Base-by-base conservation (phyloP, 92 coral and sea anemone species). In the Galaxea fascicularis region DNA sequence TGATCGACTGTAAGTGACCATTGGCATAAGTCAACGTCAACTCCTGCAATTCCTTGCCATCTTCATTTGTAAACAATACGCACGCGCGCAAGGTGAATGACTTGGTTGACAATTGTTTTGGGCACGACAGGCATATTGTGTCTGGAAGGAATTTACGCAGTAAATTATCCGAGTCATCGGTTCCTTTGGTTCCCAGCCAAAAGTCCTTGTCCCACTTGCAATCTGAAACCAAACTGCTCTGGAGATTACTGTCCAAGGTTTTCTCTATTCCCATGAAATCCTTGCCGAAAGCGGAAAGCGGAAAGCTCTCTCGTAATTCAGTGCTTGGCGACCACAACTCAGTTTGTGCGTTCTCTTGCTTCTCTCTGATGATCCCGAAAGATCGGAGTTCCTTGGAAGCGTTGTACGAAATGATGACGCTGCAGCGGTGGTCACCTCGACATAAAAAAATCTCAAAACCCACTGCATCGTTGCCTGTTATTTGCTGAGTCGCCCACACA, bases 291-390 rank as follows among this genome's bases (percentile, higher is more conserved):
- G 26, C 22, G n/a, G 83, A 65, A 51, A 25, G 83, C 13, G 0
- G 27, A 6, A 78, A 51, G 12, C 65, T 68, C 3, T 10, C 39
- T 66, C 41, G 83, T 51, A 78, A 31, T 28, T 21, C 74, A 5
- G 45, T 14, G 30, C 64, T 79, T 25, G 84, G 30, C 12, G 84
- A 64, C 84, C 84, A 79, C 16, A 78, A 24, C 27, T 63, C 73
- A 8, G 4, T 65, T 28, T 64, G 62, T 3, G 59, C 49, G 25
- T 65, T 26, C 11, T 10, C 4, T 49, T 79, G 51, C 20, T 25
- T 64, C 49, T 79, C 84, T 49, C 84, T 35, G 46, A 79, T 79
- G 22, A 47, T 10, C 25, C 84, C 74, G 74, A 79, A 46, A 21
- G 18, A 6, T 25, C 11, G 17, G 27, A 79, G 84, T 27, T 79